Conservation (phyloP, 2,113 vertebrate genomes). For the Crotalus helleri region DNA sequence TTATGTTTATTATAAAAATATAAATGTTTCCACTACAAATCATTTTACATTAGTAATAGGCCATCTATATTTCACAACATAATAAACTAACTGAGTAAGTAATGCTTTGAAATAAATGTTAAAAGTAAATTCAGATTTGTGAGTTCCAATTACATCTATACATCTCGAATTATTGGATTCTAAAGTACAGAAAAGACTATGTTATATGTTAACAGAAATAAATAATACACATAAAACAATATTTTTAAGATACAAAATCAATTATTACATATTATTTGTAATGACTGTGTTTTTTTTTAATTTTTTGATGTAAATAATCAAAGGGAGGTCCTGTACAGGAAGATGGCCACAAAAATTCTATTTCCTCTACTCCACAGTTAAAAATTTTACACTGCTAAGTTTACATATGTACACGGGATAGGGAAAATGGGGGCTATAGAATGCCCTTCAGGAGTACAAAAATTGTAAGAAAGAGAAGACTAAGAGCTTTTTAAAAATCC, state of each 20-base stretch:
- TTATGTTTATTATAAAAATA: constrained; percentile 99
- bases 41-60: constrained; percentile 99
- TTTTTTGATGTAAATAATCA: constrained; percentile 51
- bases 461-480: constrained; percentile 54
- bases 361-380: constrained; percentile 80
- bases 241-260: constrained; percentile 69
- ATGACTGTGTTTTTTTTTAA: constrained; percentile 39
- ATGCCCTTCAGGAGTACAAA: constrained; percentile 64
- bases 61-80: constrained; percentile 92
- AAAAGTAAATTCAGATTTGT: constrained; percentile 82
- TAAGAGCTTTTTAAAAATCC: constrained; percentile 10
- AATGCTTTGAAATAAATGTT: constrained; percentile 71
- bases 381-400: constrained; percentile 83
- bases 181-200: constrained; percentile 70
- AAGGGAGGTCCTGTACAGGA: constrained; percentile 79
- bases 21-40: constrained; percentile 99
- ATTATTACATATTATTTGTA: constrained; percentile 59
- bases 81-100: constrained; percentile 76
- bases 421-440: constrained; percentile 71
- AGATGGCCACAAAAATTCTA: constrained; percentile 84
- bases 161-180: constrained; percentile 77
- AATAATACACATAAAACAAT: constrained; percentile 87
- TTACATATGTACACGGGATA: constrained; percentile 90
- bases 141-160: constrained; percentile 79
- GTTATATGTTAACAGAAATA: constrained; percentile 87